Percentiles rank a stretch among this genome's conserved stretches.
Evolutionary conservation across 2,888 invertebrate species (phyloP).

Genomic region (Dorcus parallelipipedus): DNA sequence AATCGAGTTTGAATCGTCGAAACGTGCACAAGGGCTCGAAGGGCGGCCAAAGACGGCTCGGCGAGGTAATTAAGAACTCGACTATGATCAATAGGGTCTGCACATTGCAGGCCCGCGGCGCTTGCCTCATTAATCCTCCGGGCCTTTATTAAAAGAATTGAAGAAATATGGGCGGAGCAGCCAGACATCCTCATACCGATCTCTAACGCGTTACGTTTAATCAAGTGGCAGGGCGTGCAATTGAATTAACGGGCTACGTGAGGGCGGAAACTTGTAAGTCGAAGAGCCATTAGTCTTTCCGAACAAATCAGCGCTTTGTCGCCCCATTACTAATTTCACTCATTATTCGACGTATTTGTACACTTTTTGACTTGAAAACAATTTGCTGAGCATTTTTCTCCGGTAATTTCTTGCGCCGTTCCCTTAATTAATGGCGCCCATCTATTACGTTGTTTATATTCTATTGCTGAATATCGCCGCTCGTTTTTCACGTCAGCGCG

Average conservation of each 20-base stretch:
- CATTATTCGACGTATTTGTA: conserved; percentile 25
- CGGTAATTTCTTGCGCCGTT: too few species aligned
- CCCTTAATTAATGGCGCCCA: too few species aligned
- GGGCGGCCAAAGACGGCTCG: conserved; percentile 27
- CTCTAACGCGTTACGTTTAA: conserved; percentile 43
- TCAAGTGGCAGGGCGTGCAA: conserved; percentile 43
- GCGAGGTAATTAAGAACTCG: conserved; percentile 46
- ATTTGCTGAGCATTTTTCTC: too few species aligned
- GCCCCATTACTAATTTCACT: conserved; percentile 39
- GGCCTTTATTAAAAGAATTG: conserved; percentile 53
- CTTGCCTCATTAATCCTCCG: conserved; percentile 48
- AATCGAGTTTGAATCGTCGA: conserved; percentile 40
- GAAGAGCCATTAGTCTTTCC: conserved; percentile 46
- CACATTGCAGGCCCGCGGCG: conserved; percentile 33
- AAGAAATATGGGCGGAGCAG: conserved; percentile 52
- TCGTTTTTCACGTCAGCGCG: too few species aligned
- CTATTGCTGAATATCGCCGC: too few species aligned
- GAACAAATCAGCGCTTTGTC: conserved; percentile 47
- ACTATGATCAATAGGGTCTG: conserved; percentile 45
- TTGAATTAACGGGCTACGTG: conserved; percentile 47
- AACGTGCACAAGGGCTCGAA: conserved; percentile 42
- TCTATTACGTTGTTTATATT: too few species aligned
- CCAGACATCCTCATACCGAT: conserved; percentile 36
- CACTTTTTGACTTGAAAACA: too few species aligned
- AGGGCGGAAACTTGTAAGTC: conserved; percentile 46